Base-by-base conservation (phyloP, 2,113 vertebrate species). In the Manacus vitellinus region DNA sequence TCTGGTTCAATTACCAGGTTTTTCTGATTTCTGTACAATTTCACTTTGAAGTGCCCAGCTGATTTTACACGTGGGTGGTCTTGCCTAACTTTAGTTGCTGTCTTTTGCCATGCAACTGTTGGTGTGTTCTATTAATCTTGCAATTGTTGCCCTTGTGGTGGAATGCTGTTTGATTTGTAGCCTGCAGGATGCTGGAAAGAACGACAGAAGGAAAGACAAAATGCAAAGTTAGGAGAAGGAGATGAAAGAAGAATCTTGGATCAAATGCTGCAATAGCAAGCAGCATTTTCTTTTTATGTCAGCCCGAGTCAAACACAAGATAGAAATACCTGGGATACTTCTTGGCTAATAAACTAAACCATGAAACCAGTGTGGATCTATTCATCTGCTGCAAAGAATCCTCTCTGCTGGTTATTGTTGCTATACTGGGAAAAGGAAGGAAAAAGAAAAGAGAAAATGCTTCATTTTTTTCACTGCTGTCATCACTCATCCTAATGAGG, bases 401-500 rank as follows among this genome's bases (percentile, higher is more conserved):
- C 46, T 91, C 91, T 94, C 91, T 92, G 86, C 89, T 97, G 86
- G 92, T 92, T 97, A 92, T 97, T 97, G 89, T 96, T 95, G 88
- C 88, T 94, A 46, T 96, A 39, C 35, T 91, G 58, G 85, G 92
- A 81, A 95, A 97, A 75, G 73, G 84, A 94, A 86, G 94, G 85
- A 37, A 81, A 52, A 82, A 95, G 95, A 92, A 95, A 81, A 82
- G 71, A 75, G 76, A 95, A 96, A 94, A 88, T 91, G 88, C 94
- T 95, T 94, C 91, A 37, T 91, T 96, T 95, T 94, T 94, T 87
- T 67, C 94, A 59, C 79, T 96, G 87, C 95, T 97, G 91, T 95
- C 97, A 97, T 97, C 96, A 94, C 96, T 97, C 96, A 96, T 95
- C 84, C 86, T 97, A 96, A 97, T 96, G 90, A 97, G 92, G 92